phyloP scores from a whole-genome alignment of 2,888 invertebrate genomes.

The Eumerus sabulonum region DNA sequence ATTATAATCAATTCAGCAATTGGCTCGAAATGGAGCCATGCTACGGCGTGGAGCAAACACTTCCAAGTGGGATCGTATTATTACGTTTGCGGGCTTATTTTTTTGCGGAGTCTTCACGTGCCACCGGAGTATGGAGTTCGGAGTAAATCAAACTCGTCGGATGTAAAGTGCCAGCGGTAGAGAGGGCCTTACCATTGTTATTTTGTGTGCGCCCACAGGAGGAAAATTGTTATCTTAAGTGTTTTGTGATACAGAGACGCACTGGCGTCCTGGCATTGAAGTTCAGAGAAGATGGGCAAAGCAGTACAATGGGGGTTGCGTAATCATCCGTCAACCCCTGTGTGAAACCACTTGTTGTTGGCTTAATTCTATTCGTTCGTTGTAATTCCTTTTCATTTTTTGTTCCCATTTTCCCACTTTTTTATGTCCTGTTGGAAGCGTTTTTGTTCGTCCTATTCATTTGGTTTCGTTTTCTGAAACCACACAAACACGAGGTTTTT shows the following conservation, averaged over 20 bases:
- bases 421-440: too few species aligned
- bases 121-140: background rate
- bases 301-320: constrained; percentile 48
- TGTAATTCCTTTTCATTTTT: constrained; percentile 47
- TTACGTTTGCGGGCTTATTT: constrained; percentile 28
- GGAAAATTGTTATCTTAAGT: constrained; percentile 68
- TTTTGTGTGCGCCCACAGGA: constrained; percentile 60
- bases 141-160: constrained; percentile 60
- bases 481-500: constrained; percentile 43
- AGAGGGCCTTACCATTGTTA: constrained; percentile 58
- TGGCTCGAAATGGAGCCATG: constrained; percentile 8
- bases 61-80: constrained; percentile 22
- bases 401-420: constrained; percentile 10
- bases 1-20: constrained; percentile 62
- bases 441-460: background rate
- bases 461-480: constrained; percentile 26
- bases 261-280: background rate
- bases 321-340: constrained; percentile 68
- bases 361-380: constrained; percentile 66
- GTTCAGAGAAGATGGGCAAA: background rate
- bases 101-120: background rate
- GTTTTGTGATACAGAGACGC: constrained; percentile 54
- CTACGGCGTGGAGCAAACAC: constrained; percentile 31
- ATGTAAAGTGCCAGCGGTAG: constrained; percentile 63
- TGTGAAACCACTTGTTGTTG: constrained; percentile 67